phyloP scores from a whole-genome alignment of 2,888 invertebrate genomes.

The Drosophila gaucha region DNA sequence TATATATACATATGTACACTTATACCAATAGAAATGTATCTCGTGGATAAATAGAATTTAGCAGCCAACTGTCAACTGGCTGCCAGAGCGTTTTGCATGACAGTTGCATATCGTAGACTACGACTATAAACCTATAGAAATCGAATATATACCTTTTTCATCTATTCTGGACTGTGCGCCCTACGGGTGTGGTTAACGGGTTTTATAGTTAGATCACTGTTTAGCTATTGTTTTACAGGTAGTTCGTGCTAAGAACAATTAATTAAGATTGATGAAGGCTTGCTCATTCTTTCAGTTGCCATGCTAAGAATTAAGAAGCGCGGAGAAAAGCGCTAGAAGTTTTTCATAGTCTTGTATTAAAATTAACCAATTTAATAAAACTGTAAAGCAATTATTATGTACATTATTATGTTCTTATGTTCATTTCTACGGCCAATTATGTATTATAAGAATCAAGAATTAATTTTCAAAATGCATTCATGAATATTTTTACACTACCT shows the following conservation, averaged over 20 bases:
- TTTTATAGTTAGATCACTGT: slow-evolving; percentile 8
- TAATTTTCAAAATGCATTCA: too few species aligned
- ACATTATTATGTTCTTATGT: too few species aligned
- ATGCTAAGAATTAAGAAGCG: too few species aligned
- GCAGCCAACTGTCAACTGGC: slow-evolving; percentile 43
- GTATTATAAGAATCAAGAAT: too few species aligned
- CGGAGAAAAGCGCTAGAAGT: too few species aligned
- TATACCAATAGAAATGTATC: slow-evolving; percentile 52
- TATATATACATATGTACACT: slow-evolving; percentile 13
- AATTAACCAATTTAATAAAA: too few species aligned
- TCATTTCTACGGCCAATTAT: too few species aligned
- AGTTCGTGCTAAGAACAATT: neutral
- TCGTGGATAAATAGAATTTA: slow-evolving; percentile 61
- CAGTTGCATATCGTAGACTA: slow-evolving; percentile 43
- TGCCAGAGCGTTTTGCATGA: slow-evolving; percentile 62
- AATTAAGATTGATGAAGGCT: slow-evolving; percentile 11
- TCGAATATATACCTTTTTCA: neutral
- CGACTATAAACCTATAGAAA: slow-evolving; percentile 6
- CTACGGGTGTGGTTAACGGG: too few species aligned
- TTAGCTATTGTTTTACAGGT: neutral
- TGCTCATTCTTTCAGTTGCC: neutral
- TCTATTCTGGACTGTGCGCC: slow-evolving; percentile 3
- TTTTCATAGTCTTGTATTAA: too few species aligned
- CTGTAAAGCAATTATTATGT: too few species aligned
- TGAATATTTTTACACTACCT: too few species aligned